Evolutionary conservation across 2,888 invertebrate genomes (phyloP).

Genomic region (Temnothorax ravouxi): DNA sequence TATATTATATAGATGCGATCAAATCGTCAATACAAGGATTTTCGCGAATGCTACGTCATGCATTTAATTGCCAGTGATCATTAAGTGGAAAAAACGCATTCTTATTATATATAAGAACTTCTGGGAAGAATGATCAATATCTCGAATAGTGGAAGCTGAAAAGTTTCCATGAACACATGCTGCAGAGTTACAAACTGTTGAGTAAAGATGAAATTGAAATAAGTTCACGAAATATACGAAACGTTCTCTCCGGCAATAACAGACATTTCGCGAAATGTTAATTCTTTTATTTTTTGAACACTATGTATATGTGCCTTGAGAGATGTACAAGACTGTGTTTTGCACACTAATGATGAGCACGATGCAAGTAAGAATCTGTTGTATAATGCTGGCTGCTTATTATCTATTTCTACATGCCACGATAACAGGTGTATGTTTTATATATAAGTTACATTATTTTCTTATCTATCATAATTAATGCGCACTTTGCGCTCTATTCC

Average conservation of each 20-base stretch:
- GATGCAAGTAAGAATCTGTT: constrained; percentile 14
- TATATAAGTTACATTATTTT: constrained; percentile 16
- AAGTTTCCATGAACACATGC: background rate
- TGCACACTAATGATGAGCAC: constrained; percentile 29
- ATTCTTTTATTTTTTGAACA: background rate
- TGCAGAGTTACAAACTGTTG: constrained; percentile 6
- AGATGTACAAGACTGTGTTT: background rate
- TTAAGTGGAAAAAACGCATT: constrained; percentile 2
- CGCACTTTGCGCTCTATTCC: background rate
- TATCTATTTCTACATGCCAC: background rate
- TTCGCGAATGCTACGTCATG: background rate
- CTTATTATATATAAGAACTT: background rate
- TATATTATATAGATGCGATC: background rate
- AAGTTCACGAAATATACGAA: constrained; percentile 6
- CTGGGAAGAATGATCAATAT: constrained; percentile 3
- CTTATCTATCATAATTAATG: background rate
- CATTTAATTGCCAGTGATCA: background rate
- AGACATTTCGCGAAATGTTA: constrained; percentile 12
- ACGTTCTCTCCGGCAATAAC: background rate
- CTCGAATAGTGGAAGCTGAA: background rate
- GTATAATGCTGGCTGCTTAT: background rate
- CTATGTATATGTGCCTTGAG: background rate
- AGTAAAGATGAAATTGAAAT: constrained; percentile 16
- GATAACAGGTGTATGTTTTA: background rate
- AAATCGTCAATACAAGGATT: background rate